Base-by-base conservation (phyloP, 1,140 invertebrate species). In the Tyrophagus putrescentiae region DNA sequence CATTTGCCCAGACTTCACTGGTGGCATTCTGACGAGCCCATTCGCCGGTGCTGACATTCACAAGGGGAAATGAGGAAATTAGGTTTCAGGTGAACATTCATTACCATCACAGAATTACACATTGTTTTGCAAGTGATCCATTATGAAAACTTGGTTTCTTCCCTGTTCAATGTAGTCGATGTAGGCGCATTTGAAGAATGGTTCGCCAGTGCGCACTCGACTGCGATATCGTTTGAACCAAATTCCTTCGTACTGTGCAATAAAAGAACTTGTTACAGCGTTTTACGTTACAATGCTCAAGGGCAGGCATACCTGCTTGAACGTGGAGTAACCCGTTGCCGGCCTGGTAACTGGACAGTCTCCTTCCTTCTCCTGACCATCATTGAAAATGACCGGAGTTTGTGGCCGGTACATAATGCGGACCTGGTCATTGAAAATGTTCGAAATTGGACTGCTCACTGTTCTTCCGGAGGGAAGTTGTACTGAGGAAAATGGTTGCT, bases 141-240 rank as follows among this genome's bases (percentile, higher is more conserved):
- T 41, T 16, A 57, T 57, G 18, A 57, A 57, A 11, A 57, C 44
- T 16, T 57, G 2, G 3, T 16, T 39, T 7, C 9, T 18, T 3
- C 56, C 32, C 44, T 57, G 56, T 28, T 57, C 33, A 57, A 57
- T 36, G n/a, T 57, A 57, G 25, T 42, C 36, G 36, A 57, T 57
- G 11, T 23, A 57, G 13, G 56, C 32, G 32, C 56, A 57, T 42
- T 57, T 36, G 32, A 57, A 57, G 25, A 57, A 57, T 42, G 56
- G 56, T 42, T 57, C 56, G 2, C 36, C 56, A 29, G 1, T 2
- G 9, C 56, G 32, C n/a, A 57, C 56, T 11, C 56, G 56, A 18
- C 33, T 39, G 27, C 56, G 1, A 23, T 42, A 57, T n/a, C 56
- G 56, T 57, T 57, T 57, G 18, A 4, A 57, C 56, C 56, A 57